Percentiles rank a stretch among this genome's conserved stretches.
phyloP scores from a whole-genome alignment of 1,140 invertebrate species.

The Drosophila mojavensis region DNA sequence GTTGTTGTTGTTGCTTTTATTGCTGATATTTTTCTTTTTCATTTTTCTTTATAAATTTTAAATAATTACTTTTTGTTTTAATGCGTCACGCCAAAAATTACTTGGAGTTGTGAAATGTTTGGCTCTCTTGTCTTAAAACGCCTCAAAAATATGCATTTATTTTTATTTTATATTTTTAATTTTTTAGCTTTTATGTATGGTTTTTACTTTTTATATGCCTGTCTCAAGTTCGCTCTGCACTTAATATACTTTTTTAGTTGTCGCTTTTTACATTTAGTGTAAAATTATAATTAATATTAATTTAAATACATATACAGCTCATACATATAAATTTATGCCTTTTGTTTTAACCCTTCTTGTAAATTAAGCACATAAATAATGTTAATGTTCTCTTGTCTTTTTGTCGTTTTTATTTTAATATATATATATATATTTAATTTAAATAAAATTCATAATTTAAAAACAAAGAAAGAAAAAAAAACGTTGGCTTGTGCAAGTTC shows the following conservation, averaged over 20 bases:
- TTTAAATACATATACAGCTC: slow-evolving; percentile 81
- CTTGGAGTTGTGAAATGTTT: slow-evolving; percentile 79
- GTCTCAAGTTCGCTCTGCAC: slow-evolving; percentile 54
- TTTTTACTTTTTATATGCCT: slow-evolving; percentile 44
- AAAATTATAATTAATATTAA: slow-evolving; percentile 79
- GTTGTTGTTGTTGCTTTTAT: slow-evolving; percentile 83
- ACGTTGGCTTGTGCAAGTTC: slow-evolving; percentile 79
- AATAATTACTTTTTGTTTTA: slow-evolving; percentile 49
- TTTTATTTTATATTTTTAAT: slow-evolving; percentile 30
- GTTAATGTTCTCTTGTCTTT: slow-evolving; percentile 73
- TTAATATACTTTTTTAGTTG: slow-evolving; percentile 56
- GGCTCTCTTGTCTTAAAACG: slow-evolving; percentile 74
- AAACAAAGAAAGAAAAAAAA: slow-evolving; percentile 64
- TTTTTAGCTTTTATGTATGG: slow-evolving; percentile 11
- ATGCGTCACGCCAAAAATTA: slow-evolving; percentile 63
- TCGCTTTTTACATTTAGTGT: slow-evolving; percentile 77
- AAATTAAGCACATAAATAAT: slow-evolving; percentile 81
- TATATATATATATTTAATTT: slow-evolving; percentile 47
- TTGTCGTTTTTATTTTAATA: slow-evolving; percentile 64
- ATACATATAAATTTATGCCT: slow-evolving; percentile 76
- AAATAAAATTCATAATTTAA: slow-evolving; percentile 28
- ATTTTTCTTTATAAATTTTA: slow-evolving; percentile 36
- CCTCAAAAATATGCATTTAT: slow-evolving; percentile 67
- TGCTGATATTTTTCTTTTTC: slow-evolving; percentile 68
- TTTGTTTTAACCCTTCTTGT: slow-evolving; percentile 59